phyloP scores from a whole-genome alignment of 2,888 invertebrate genomes.

The Tyria jacobaeae region DNA sequence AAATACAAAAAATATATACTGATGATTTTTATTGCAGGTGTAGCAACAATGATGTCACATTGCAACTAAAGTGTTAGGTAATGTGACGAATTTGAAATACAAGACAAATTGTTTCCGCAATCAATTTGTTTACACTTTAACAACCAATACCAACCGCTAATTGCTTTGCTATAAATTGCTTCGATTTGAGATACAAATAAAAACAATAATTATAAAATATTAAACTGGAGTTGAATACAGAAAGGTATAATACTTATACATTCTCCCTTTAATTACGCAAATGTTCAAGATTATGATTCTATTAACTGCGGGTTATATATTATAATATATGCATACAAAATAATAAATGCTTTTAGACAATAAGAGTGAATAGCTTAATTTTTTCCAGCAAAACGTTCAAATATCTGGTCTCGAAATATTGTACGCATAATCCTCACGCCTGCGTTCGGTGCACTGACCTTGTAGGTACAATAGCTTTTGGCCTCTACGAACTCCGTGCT shows the following conservation, averaged over 20 bases:
- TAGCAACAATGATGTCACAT: slow-evolving; percentile 11
- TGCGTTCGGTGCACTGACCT: slow-evolving; percentile 74
- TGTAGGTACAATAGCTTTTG: slow-evolving; percentile 72
- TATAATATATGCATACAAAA: too few species aligned
- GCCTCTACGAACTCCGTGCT: slow-evolving; percentile 52
- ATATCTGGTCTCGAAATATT: slow-evolving; percentile 70
- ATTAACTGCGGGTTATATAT: too few species aligned
- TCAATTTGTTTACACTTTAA: slow-evolving; percentile 30
- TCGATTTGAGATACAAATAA: slow-evolving; percentile 27
- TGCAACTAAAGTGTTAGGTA: slow-evolving; percentile 6
- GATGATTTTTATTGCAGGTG: not conserved
- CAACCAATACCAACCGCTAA: slow-evolving; percentile 31
- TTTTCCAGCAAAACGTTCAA: slow-evolving; percentile 61
- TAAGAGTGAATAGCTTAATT: slow-evolving; percentile 27
- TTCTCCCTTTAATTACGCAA: slow-evolving; percentile 24
- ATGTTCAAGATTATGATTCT: slow-evolving; percentile 6
- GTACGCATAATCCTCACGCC: slow-evolving; percentile 61
- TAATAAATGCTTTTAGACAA: slow-evolving; percentile 28
- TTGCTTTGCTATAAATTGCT: slow-evolving; percentile 26
- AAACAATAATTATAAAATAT: not conserved
- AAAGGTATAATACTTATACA: slow-evolving; percentile 19
- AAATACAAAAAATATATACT: slow-evolving; percentile 6
- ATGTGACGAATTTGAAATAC: slow-evolving; percentile 32
- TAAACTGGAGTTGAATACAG: slow-evolving; percentile 7
- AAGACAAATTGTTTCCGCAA: slow-evolving; percentile 34